phyloP scores from a whole-genome alignment of 2,888 invertebrate genomes.

The Standfussiana lucernea region DNA sequence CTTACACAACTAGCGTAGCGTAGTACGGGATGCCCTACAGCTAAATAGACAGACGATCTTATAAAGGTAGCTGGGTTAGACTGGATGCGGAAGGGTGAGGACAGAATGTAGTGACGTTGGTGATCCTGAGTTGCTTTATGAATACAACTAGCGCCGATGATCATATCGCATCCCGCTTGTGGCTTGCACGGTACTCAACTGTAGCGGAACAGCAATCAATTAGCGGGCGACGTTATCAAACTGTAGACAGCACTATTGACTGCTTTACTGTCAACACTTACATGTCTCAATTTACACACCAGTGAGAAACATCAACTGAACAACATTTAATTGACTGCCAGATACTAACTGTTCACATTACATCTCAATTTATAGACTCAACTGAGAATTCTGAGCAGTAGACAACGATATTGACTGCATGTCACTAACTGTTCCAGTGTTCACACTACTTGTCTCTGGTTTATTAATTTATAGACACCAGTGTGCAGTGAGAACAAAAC shows the following conservation, averaged over 20 bases:
- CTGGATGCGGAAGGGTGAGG: not conserved
- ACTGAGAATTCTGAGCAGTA: not conserved
- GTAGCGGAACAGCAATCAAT: conserved; percentile 66
- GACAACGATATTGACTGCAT: conserved; percentile 24
- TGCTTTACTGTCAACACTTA: conserved; percentile 46
- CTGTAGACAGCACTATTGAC: conserved; percentile 38
- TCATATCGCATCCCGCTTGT: not conserved
- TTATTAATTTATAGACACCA: conserved; percentile 15
- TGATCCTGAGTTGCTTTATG: not conserved
- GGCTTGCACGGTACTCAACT: conserved; percentile 4
- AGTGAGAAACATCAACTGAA: conserved; percentile 10
- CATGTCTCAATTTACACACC: conserved; percentile 10
- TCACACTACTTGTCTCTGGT: conserved; percentile 21
- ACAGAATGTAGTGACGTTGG: not conserved
- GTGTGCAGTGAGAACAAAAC: conserved; percentile 5
- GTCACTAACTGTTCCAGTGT: conserved; percentile 17
- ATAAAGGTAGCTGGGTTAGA: not conserved
- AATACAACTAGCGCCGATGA: not conserved
- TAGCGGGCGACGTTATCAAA: conserved; percentile 46
- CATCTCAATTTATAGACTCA: not conserved
- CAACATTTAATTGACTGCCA: conserved; percentile 2
- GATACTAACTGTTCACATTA: conserved; percentile 7
- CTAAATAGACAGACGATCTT: not conserved
- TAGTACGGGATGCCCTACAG: not conserved
- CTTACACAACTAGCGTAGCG: not conserved